phyloP scores from a whole-genome alignment of 2,888 invertebrate genomes.

The Andrena minutula region DNA sequence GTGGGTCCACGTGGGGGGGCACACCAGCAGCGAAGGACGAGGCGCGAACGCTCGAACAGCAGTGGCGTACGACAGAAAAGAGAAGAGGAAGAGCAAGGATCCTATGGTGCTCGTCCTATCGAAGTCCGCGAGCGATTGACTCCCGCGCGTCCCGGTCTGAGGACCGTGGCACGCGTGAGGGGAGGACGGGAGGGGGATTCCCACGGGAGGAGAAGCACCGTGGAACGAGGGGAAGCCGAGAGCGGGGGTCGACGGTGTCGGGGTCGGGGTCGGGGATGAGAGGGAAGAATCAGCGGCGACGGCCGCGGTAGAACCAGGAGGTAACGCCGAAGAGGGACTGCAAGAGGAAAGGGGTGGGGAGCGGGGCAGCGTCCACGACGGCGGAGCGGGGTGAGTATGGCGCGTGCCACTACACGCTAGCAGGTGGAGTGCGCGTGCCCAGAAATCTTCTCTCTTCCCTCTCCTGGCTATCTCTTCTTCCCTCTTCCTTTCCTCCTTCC shows the following conservation, averaged over 20 bases:
- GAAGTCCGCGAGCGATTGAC: slow-evolving; percentile 84
- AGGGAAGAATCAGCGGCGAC: slow-evolving; percentile 79
- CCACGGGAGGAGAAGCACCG: slow-evolving; percentile 77
- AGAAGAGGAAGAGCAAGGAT: slow-evolving; percentile 57
- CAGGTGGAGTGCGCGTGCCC: slow-evolving; percentile 85
- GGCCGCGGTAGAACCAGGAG: slow-evolving; percentile 51
- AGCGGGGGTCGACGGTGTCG: slow-evolving; percentile 74
- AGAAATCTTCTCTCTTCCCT: slow-evolving; percentile 73
- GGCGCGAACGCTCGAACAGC: slow-evolving; percentile 27
- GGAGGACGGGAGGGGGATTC: slow-evolving; percentile 74
- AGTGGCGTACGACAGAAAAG: slow-evolving; percentile 17
- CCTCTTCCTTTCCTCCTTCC: slow-evolving; percentile 14
- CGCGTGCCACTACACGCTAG: slow-evolving; percentile 84
- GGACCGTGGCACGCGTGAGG: slow-evolving; percentile 82
- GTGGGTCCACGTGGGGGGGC: neutral
- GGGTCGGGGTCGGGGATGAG: slow-evolving; percentile 71
- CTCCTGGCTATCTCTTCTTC: slow-evolving; percentile 45
- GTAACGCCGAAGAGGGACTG: slow-evolving; percentile 54
- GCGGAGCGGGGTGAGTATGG: slow-evolving; percentile 78
- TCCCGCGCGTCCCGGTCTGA: slow-evolving; percentile 80
- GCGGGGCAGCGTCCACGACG: slow-evolving; percentile 83
- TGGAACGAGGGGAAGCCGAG: slow-evolving; percentile 73
- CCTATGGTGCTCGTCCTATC: slow-evolving; percentile 77
- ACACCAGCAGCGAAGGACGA: slow-evolving; percentile 16
- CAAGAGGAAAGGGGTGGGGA: slow-evolving; percentile 79